Conservation (phyloP, 1,140 invertebrate species). For the Dreissena polymorpha region DNA sequence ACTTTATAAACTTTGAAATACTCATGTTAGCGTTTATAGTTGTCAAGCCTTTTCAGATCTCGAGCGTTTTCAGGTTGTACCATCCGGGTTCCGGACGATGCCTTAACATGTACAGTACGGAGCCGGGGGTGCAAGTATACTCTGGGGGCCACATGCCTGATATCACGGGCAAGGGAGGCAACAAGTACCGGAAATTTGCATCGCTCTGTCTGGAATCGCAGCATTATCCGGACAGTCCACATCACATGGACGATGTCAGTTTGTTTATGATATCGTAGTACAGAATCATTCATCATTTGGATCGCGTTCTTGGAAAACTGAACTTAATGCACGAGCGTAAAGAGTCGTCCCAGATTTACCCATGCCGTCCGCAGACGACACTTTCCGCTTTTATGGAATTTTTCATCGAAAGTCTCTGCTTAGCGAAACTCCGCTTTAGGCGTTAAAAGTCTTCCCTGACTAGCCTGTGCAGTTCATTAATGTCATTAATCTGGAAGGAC, state of each 20-base stretch:
- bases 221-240: slow-evolving; percentile 94
- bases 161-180: slow-evolving; percentile 86
- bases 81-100: slow-evolving; percentile 87
- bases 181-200: slow-evolving; percentile 87
- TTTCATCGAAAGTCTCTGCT: not conserved
- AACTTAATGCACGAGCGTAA: too few species aligned
- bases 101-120: slow-evolving; percentile 89
- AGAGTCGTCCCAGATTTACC: not conserved
- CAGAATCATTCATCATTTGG: not conserved
- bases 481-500: too few species aligned
- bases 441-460: too few species aligned
- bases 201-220: slow-evolving; percentile 95
- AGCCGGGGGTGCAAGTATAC: slow-evolving; percentile 95
- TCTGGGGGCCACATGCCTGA: slow-evolving; percentile 85
- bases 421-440: not conserved
- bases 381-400: not conserved
- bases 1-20: not conserved
- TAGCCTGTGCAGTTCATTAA: too few species aligned
- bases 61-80: slow-evolving; percentile 79
- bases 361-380: not conserved
- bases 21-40: not conserved
- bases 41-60: not conserved
- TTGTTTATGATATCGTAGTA: not conserved
- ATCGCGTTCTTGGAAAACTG: not conserved
- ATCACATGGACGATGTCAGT: slow-evolving; percentile 83